phyloP scores from a whole-genome alignment of 1,140 invertebrate genomes.

The Brachionus calyciflorus region DNA sequence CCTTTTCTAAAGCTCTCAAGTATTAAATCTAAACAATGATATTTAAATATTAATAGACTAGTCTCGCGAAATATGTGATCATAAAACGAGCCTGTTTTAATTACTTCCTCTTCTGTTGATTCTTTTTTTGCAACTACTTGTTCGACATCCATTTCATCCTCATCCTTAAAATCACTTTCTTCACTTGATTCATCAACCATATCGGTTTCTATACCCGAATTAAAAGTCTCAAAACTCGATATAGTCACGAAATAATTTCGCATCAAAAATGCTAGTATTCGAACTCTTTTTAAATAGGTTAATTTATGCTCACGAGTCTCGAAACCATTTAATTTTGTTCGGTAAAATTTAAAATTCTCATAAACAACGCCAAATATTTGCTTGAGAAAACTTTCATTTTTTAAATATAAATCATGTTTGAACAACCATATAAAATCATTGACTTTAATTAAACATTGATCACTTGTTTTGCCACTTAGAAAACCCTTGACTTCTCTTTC shows the following conservation, averaged over 20 bases:
- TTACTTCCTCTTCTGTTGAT: neutral
- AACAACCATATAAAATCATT: slow-evolving; percentile 23
- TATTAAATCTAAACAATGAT: neutral
- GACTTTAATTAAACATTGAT: neutral
- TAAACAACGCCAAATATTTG: neutral
- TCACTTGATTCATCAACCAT: neutral
- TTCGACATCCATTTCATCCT: neutral
- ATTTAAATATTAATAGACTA: slow-evolving; percentile 15
- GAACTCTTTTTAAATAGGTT: neutral
- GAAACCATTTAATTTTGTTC: neutral
- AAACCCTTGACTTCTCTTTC: neutral
- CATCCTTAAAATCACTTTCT: neutral
- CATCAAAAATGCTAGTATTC: slow-evolving; percentile 4
- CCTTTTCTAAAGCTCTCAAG: neutral
- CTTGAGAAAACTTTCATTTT: neutral
- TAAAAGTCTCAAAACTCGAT: slow-evolving; percentile 9
- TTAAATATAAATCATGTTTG: slow-evolving; percentile 36
- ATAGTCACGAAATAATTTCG: slow-evolving; percentile 3
- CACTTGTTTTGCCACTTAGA: neutral
- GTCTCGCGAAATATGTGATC: neutral
- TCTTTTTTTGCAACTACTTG: neutral
- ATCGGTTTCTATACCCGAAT: neutral
- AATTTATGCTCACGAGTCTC: neutral
- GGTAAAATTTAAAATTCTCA: slow-evolving; percentile 19
- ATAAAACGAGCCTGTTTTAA: slow-evolving; percentile 9